phyloP scores from a whole-genome alignment of 1,140 invertebrate genomes.

The Zaprionus ghesquierei region DNA sequence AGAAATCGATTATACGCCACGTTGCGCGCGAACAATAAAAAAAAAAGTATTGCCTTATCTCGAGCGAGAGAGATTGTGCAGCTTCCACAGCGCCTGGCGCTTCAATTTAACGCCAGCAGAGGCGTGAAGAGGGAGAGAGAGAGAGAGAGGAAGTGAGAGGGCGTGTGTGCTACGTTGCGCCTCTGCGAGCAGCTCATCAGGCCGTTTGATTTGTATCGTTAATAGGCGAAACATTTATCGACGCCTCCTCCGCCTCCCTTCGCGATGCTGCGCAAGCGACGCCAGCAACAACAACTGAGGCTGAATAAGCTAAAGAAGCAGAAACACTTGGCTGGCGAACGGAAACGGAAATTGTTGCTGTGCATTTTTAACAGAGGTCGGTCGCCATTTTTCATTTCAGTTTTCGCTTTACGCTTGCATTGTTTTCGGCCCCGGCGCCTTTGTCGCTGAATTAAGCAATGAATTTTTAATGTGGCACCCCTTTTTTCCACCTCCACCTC shows the following conservation, averaged over 20 bases:
- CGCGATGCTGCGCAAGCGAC: conserved; percentile 15
- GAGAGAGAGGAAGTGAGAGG: neutral
- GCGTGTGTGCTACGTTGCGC: conserved; percentile 32
- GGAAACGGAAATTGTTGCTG: conserved; percentile 78
- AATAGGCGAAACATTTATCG: conserved; percentile 60
- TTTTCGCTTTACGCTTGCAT: conserved; percentile 10
- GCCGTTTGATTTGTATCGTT: conserved; percentile 50
- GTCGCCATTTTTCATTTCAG: conserved; percentile 45
- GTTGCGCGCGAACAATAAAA: conserved; percentile 47
- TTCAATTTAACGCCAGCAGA: conserved; percentile 74
- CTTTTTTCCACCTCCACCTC: too few species aligned
- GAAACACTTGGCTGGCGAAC: conserved; percentile 43
- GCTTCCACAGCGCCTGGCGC: conserved; percentile 20
- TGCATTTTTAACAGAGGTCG: conserved; percentile 76
- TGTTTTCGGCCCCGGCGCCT: neutral
- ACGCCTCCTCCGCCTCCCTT: neutral
- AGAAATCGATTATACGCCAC: conserved; percentile 79
- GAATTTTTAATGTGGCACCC: conserved; percentile 61
- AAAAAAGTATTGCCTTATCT: conserved; percentile 33
- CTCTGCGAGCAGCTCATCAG: neutral
- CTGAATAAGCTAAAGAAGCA: conserved; percentile 30
- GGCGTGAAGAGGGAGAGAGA: neutral
- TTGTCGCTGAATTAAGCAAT: conserved; percentile 51
- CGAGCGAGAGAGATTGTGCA: conserved; percentile 33
- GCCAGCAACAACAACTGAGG: conserved; percentile 57